A percentile compares a stretch with the other conserved stretches of the same genome.
phyloP scores from a whole-genome alignment of 2,888 invertebrate species.

The Cataglyphis livida region DNA sequence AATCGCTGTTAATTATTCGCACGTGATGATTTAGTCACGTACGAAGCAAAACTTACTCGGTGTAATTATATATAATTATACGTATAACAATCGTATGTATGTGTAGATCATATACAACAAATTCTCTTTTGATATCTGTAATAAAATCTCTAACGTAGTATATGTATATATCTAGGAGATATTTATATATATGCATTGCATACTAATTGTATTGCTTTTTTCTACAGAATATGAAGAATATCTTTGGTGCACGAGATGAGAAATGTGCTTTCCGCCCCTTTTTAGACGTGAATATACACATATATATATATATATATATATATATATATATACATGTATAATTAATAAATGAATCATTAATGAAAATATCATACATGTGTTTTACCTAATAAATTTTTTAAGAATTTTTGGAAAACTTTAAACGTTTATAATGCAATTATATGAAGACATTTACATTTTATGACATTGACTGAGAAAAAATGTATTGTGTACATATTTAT shows the following conservation, averaged over 20 bases:
- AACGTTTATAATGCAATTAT: neutral
- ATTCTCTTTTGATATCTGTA: constrained; percentile 43
- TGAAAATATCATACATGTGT: neutral
- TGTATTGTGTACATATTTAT: neutral
- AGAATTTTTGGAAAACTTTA: constrained; percentile 1
- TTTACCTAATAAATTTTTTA: neutral
- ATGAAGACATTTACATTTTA: neutral
- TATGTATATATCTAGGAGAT: constrained; percentile 21
- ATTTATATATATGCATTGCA: constrained; percentile 18
- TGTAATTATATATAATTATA: constrained; percentile 48
- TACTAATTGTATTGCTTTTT: constrained; percentile 35
- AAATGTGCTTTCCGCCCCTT: constrained; percentile 33
- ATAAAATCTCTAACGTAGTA: constrained; percentile 43
- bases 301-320: constrained; percentile 3
- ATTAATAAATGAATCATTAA: constrained; percentile 10
- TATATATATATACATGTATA: neutral
- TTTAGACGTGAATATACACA: constrained; percentile 25
- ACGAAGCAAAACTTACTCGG: constrained; percentile 45
- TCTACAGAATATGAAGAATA: constrained; percentile 38
- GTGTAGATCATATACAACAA: constrained; percentile 46
- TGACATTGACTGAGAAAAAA: neutral
- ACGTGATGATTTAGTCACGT: constrained; percentile 36
- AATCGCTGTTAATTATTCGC: constrained; percentile 50
- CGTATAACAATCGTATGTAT: constrained; percentile 50
- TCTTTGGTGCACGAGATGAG: constrained; percentile 46